Evolutionary conservation across 2,888 invertebrate species (phyloP).

Genomic region (Eretmocerus hayati): DNA sequence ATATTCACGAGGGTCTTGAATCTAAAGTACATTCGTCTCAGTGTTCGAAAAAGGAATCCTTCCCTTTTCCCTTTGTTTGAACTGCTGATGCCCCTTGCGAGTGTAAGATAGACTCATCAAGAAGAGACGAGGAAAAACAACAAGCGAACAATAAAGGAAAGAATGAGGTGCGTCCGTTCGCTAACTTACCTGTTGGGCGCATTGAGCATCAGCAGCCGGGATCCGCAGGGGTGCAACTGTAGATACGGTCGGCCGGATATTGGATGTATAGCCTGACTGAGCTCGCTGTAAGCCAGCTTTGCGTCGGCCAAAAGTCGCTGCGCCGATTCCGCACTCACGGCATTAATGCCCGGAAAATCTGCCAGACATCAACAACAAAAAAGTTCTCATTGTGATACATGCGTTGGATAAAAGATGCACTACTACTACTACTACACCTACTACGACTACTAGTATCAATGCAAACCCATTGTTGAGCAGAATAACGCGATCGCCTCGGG

Average conservation of each 20-base stretch:
- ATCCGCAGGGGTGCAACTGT: slow-evolving; percentile 41
- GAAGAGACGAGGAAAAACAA: not conserved
- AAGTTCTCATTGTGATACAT: too few species aligned
- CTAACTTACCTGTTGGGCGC: slow-evolving; percentile 34
- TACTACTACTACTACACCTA: too few species aligned
- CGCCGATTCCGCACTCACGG: slow-evolving; percentile 34
- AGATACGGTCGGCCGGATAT: slow-evolving; percentile 37
- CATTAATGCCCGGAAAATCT: slow-evolving; percentile 42
- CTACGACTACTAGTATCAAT: not conserved
- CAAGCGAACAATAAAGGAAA: too few species aligned
- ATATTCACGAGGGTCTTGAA: too few species aligned
- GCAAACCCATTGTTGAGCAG: not conserved
- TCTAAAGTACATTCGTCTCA: too few species aligned
- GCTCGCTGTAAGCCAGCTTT: slow-evolving; percentile 34
- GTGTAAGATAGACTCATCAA: too few species aligned
- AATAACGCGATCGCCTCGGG: too few species aligned
- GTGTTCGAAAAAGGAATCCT: too few species aligned
- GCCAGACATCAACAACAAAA: slow-evolving; percentile 1
- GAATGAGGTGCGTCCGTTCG: too few species aligned
- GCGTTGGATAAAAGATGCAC: too few species aligned
- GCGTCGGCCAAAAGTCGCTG: slow-evolving; percentile 26
- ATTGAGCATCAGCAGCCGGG: slow-evolving; percentile 33
- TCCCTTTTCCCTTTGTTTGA: too few species aligned
- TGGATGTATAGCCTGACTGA: slow-evolving; percentile 43
- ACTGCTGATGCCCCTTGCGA: too few species aligned